Conservation (phyloP, 2,113 vertebrate genomes). For the Probosciger aterrimus region DNA sequence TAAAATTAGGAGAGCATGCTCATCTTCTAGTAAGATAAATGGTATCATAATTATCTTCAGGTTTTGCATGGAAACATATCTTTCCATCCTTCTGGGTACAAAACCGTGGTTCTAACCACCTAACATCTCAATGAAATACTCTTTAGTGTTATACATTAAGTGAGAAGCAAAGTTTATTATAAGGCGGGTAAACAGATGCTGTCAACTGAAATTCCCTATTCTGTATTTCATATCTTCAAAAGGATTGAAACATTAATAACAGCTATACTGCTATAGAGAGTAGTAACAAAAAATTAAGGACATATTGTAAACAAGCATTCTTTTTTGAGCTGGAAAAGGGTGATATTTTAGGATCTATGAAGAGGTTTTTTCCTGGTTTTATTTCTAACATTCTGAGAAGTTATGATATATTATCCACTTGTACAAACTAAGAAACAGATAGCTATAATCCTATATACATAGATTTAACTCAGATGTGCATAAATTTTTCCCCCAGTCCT, state of each 20-base stretch:
- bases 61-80: background rate
- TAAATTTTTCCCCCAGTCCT: accelerated
- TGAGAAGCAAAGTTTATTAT: background rate
- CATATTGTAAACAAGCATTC: background rate
- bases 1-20: background rate
- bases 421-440: background rate
- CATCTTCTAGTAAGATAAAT: background rate
- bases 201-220: background rate
- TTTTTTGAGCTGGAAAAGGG: background rate
- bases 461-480: background rate
- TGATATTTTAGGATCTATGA: background rate
- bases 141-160: background rate
- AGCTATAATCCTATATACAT: background rate
- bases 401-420: background rate
- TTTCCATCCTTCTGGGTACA: background rate
- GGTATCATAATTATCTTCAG: background rate
- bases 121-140: background rate
- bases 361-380: accelerated
- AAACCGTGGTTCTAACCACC: background rate
- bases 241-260: background rate
- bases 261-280: background rate
- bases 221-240: background rate
- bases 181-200: background rate
- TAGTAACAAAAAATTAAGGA: background rate
- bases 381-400: background rate